Evolutionary conservation across 2,888 invertebrate species (phyloP).

Genomic region (Hemicrepidius hirtus): DNA sequence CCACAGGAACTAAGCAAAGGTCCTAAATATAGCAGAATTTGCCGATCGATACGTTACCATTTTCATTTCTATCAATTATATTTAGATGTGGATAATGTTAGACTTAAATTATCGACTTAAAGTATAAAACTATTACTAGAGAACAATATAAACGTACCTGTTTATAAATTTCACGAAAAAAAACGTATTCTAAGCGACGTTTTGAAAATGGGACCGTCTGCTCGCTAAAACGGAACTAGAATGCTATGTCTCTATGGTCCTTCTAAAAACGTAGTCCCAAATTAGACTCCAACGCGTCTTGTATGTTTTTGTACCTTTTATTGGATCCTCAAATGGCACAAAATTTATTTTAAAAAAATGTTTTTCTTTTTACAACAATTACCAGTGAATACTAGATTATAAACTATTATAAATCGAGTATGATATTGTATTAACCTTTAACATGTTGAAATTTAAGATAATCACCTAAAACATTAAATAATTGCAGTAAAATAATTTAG

Average conservation of each 20-base stretch:
- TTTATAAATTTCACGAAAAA: neutral
- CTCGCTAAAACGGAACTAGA: conserved; percentile 51
- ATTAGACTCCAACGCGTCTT: neutral
- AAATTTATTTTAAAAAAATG: neutral
- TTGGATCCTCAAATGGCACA: neutral
- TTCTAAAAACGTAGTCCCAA: conserved; percentile 49
- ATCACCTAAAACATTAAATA: too few relatives aligned
- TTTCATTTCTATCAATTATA: conserved; percentile 52
- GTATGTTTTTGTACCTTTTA: neutral
- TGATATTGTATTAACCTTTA: too few relatives aligned
- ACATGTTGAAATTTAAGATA: too few relatives aligned
- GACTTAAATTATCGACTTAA: conserved; percentile 2
- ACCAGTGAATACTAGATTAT: too few relatives aligned
- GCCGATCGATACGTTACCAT: conserved; percentile 60
- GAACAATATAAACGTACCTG: conserved; percentile 18
- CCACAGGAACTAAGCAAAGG: conserved; percentile 56
- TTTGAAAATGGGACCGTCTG: conserved; percentile 52
- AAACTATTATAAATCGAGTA: too few relatives aligned
- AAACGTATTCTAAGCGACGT: conserved; percentile 13
- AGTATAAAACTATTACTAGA: neutral
- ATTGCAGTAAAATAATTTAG: too few relatives aligned
- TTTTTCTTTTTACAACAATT: too few relatives aligned
- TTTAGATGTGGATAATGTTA: conserved; percentile 28
- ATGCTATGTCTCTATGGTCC: conserved; percentile 45
- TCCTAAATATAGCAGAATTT: conserved; percentile 61